Conservation (phyloP, 2,113 vertebrate genomes). For the Perccottus glenii region DNA sequence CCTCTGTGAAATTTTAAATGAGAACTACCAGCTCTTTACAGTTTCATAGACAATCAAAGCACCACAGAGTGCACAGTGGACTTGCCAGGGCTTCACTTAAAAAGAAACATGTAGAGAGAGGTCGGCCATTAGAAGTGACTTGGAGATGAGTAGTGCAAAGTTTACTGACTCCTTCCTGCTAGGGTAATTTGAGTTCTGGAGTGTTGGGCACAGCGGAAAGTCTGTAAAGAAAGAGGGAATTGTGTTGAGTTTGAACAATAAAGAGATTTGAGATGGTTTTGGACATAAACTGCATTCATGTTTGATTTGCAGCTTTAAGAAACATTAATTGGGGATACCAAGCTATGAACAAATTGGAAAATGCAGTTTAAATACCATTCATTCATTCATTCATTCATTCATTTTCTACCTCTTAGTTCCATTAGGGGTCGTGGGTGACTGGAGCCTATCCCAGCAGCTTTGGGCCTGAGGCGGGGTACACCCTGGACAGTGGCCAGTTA, state of each 20-base stretch:
- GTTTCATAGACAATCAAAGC: constrained; percentile 1
- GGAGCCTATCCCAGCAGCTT: no score
- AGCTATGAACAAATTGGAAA: no score
- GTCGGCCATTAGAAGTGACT: background rate
- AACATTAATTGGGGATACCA: no score
- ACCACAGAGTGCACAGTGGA: background rate
- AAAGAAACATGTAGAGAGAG: background rate
- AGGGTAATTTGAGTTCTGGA: background rate
- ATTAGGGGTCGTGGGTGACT: no score
- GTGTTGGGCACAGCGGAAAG: background rate
- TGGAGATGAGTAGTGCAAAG: background rate
- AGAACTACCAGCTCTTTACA: constrained; percentile 6
- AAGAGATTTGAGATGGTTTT: no score
- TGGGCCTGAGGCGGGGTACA: no score
- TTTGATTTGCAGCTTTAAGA: no score
- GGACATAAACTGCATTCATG: no score
- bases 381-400: no score
- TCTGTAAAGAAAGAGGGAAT: background rate
- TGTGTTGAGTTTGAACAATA: background rate
- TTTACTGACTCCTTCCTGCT: background rate
- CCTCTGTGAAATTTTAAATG: constrained; percentile 16
- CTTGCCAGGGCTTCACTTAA: background rate
- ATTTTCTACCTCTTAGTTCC: no score
- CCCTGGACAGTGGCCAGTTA: no score
- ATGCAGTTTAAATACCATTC: no score